phyloP scores from a whole-genome alignment of 1,140 invertebrate genomes.

The Metaphire vulgaris region DNA sequence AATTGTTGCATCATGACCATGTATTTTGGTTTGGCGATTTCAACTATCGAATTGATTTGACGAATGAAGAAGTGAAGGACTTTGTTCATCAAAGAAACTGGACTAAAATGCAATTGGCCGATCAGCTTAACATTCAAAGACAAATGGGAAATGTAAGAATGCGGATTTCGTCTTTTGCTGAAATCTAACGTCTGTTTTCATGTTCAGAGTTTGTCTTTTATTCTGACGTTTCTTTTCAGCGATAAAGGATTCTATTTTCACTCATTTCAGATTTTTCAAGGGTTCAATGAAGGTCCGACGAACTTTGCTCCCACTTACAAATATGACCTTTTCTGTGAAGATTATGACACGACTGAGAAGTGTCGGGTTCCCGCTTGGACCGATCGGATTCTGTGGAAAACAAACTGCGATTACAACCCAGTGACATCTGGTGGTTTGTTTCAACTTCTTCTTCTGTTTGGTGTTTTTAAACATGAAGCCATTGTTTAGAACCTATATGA shows the following conservation, averaged over 20 bases:
- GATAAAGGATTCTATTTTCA: too few relatives aligned
- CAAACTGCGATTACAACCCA: too few relatives aligned
- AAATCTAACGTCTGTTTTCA: too few relatives aligned
- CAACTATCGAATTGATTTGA: conserved; percentile 95
- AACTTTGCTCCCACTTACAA: conserved; percentile 96
- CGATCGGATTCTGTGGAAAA: conserved; percentile 74
- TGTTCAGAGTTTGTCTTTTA: too few relatives aligned
- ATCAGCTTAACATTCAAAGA: conserved; percentile 72
- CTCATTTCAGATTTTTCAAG: conserved; percentile 85
- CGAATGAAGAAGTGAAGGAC: conserved; percentile 87
- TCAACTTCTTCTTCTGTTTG: too few relatives aligned
- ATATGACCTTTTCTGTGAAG: conserved; percentile 96
- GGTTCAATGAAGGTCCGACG: conserved; percentile 86
- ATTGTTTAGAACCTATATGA: too few relatives aligned
- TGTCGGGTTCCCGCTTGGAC: conserved; percentile 91
- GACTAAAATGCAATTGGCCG: conserved; percentile 68
- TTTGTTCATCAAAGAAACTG: conserved; percentile 72
- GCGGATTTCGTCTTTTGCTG: too few relatives aligned
- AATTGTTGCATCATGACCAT: conserved; percentile 90
- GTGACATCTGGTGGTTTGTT: too few relatives aligned
- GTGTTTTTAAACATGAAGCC: too few relatives aligned
- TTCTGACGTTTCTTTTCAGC: too few relatives aligned
- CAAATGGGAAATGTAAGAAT: conserved; percentile 49
- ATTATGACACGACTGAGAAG: conserved; percentile 99
- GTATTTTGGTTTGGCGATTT: conserved; percentile 99